Evolutionary conservation across 2,113 vertebrate genomes (phyloP).

Genomic region (Hypanus sabinus): DNA sequence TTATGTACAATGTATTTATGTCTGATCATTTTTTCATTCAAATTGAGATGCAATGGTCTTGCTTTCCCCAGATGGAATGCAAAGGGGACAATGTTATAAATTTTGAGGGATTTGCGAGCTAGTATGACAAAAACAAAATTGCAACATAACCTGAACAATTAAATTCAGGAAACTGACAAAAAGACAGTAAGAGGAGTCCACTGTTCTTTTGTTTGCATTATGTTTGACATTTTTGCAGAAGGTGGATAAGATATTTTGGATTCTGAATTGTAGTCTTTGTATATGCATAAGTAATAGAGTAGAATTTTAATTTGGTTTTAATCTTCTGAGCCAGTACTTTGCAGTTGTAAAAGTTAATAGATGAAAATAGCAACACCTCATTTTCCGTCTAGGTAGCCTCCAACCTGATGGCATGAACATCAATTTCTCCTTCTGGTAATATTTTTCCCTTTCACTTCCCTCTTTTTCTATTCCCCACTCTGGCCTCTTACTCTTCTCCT

Average conservation of each 20-base stretch:
- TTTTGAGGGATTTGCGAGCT: slow-evolving; percentile 8
- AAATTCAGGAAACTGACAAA: not conserved
- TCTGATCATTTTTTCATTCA: not conserved
- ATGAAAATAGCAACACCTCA: too few species aligned
- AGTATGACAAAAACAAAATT: not conserved
- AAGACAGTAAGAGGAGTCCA: slow-evolving; percentile 34
- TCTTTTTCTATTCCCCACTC: too few species aligned
- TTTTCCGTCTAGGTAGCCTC: too few species aligned
- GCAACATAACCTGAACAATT: not conserved
- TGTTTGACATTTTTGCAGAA: slow-evolving; percentile 16
- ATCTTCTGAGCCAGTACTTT: not conserved
- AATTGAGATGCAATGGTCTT: not conserved
- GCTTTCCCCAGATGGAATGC: not conserved
- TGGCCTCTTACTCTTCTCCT: too few species aligned
- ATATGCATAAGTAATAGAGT: not conserved
- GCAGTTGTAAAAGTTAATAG: not conserved
- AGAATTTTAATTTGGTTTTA: not conserved
- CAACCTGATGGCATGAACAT: too few species aligned
- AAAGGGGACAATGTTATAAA: not conserved
- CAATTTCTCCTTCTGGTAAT: too few species aligned
- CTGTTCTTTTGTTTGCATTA: slow-evolving; percentile 5
- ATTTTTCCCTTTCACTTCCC: too few species aligned
- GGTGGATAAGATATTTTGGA: slow-evolving; percentile 16
- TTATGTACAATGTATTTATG: not conserved
- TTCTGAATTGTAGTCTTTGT: not conserved